Base-by-base conservation (phyloP, 2,888 invertebrate species). In the Acrobasis consociella region DNA sequence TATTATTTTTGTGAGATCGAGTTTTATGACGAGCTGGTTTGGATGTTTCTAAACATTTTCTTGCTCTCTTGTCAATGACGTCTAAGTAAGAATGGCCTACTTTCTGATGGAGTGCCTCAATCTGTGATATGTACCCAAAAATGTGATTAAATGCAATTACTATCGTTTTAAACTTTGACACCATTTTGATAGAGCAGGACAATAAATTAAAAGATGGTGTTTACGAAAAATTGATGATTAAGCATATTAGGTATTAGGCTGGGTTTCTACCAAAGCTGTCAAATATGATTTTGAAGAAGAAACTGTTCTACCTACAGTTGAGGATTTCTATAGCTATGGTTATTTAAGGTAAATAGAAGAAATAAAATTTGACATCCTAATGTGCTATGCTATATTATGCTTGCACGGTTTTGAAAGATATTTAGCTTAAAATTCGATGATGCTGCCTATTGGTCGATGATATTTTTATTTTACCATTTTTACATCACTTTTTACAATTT, bases 111-210 rank as follows among this genome's bases (percentile, higher is more conserved):
- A 63, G 69, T 67, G 71, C 73, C 69, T 70, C 74, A 73, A 72
- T 70, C 82, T 82, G 81, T 81, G 81, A 80, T 84, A 80, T 77
- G 70, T 74, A 71, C 73, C 76, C 76, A 73, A 77, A 78, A 74
- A 78, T 85, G 82, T 83, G 81, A 84, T 82, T 74, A 66, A 73
- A 70, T 69, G 77, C 82, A 82, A 83, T 82, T 82, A 78, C 63
- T 71, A 72, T 74, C 74, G 55, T 76, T 76, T 74, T 72, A 65
- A 72, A 77, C 69, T 69, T 72, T 72, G 72, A 76, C 77, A 75
- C 70, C 71, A 73, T 67, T 72, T 71, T 69, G 65, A 69, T 69
- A 66, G 63, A 69, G 67, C 68, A 72, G 72, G 78, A 81, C 79
- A 80, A 78, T 82, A 79, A 78, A 70, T 63, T 60, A 49, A 65